Percentiles rank a stretch among this genome's conserved stretches.
These are phyloP conservation scores for Lepidotrigona ventralis DNA, from an alignment of 1,140 invertebrate species.

Conservation along the genomic window DNA sequence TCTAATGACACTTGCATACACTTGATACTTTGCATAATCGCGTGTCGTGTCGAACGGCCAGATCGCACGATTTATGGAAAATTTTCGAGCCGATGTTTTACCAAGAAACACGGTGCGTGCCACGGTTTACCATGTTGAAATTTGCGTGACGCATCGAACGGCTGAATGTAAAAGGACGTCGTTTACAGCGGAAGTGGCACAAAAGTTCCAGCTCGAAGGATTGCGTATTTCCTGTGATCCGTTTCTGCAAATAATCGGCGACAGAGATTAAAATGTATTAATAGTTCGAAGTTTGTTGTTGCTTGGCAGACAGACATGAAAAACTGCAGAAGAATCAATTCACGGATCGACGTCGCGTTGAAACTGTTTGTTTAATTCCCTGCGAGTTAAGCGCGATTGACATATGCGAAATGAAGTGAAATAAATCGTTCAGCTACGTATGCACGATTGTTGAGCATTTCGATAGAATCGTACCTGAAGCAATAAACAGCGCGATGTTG, in stretches of 20 bases:
- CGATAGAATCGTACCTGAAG: not conserved
- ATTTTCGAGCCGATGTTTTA: not conserved
- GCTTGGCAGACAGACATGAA: not conserved
- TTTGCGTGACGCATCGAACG: conserved; percentile 6
- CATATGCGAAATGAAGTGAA: too few relatives aligned
- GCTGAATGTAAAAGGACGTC: too few relatives aligned
- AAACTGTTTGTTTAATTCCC: too few relatives aligned
- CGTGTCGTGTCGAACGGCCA: not conserved
- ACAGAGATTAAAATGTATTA: not conserved
- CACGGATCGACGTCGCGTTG: too few relatives aligned
- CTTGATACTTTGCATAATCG: conserved; percentile 7
- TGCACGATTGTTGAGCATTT: not conserved
- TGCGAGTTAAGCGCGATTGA: too few relatives aligned
- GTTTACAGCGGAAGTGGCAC: not conserved
- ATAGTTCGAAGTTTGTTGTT: too few relatives aligned
- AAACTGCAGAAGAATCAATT: not conserved
- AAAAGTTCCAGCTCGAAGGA: not conserved
- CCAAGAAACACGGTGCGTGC: conserved; percentile 1
- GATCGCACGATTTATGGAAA: not conserved
- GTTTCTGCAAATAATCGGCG: too few relatives aligned
- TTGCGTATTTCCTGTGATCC: not conserved
- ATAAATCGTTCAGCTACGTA: too few relatives aligned
- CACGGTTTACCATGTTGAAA: not conserved
- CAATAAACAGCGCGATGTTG: too few relatives aligned
- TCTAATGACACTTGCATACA: conserved; percentile 9